Percentiles rank a stretch among this genome's conserved stretches.
These are phyloP conservation scores for Panthera tigris DNA, from an alignment of 2,113 vertebrate genomes.

Conservation along the genomic window DNA sequence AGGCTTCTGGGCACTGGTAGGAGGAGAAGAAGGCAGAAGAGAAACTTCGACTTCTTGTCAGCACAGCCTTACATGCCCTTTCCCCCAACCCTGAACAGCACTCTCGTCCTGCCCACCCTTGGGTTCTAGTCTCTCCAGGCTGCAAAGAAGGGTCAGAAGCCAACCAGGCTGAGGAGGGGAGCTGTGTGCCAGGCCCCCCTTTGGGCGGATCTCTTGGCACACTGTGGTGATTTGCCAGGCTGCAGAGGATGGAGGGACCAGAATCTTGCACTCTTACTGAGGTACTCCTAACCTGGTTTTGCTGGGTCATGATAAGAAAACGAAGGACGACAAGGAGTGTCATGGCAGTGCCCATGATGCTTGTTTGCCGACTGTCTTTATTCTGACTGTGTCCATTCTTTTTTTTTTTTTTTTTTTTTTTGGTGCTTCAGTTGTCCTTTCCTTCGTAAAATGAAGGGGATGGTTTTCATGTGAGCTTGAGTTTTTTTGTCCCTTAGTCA, in stretches of 20 bases:
- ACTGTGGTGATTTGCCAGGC: neutral
- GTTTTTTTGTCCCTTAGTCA: neutral
- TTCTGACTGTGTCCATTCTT: neutral
- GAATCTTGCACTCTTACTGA: neutral
- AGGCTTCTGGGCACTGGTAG: neutral
- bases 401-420: neutral
- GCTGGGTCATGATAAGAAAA: neutral
- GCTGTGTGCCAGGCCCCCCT: neutral
- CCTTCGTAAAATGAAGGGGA: neutral
- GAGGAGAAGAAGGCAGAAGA: neutral
- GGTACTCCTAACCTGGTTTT: neutral
- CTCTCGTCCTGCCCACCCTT: neutral
- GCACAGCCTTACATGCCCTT: neutral
- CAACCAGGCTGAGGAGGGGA: neutral
- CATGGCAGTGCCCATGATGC: fast-evolving
- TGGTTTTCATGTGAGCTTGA: neutral
- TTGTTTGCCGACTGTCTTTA: neutral
- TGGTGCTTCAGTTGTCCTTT: neutral
- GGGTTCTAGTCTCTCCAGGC: neutral
- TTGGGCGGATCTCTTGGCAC: neutral
- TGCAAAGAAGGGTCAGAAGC: neutral
- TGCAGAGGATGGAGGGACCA: neutral
- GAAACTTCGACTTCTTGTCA: neutral
- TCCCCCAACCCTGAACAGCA: neutral
- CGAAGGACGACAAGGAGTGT: neutral